phyloP scores from a whole-genome alignment of 2,113 vertebrate species.

The Gallinago media region DNA sequence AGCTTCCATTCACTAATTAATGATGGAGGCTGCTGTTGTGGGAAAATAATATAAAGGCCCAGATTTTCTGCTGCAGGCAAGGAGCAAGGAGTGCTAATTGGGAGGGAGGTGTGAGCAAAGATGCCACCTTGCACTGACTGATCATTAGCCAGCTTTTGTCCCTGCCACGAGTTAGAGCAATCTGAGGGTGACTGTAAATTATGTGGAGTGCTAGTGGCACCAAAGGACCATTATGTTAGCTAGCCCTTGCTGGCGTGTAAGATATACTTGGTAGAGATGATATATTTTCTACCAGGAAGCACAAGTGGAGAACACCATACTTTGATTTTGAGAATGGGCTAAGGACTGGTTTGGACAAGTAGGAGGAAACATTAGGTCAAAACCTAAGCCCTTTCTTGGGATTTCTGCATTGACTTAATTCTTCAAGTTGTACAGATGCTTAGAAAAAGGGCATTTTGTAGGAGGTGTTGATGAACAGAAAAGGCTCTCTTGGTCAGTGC shows the following conservation, averaged over 20 bases:
- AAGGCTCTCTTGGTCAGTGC: background rate
- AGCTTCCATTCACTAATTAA: slow-evolving; percentile 61
- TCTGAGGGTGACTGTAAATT: slow-evolving; percentile 30
- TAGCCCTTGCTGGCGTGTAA: background rate
- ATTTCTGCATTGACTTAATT: background rate
- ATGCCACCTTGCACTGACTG: slow-evolving; percentile 48
- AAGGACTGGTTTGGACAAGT: background rate
- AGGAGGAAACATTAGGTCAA: background rate
- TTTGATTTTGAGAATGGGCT: background rate
- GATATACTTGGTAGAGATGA: background rate
- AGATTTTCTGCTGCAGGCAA: slow-evolving; percentile 71
- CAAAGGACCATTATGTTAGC: background rate
- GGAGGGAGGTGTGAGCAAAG: slow-evolving; percentile 60
- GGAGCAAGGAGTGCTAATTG: slow-evolving; percentile 69
- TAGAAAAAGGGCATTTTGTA: background rate
- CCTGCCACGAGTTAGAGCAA: slow-evolving; percentile 13
- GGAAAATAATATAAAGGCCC: slow-evolving; percentile 68
- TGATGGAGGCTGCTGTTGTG: slow-evolving; percentile 58
- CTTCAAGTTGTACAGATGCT: background rate
- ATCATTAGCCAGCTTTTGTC: slow-evolving; percentile 63
- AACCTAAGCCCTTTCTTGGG: background rate
- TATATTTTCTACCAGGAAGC: background rate
- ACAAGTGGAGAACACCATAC: background rate
- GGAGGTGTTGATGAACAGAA: background rate
- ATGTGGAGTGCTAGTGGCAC: slow-evolving; percentile 16